Conservation (phyloP, 2,888 invertebrate species). For the Cheilosia impressa region DNA sequence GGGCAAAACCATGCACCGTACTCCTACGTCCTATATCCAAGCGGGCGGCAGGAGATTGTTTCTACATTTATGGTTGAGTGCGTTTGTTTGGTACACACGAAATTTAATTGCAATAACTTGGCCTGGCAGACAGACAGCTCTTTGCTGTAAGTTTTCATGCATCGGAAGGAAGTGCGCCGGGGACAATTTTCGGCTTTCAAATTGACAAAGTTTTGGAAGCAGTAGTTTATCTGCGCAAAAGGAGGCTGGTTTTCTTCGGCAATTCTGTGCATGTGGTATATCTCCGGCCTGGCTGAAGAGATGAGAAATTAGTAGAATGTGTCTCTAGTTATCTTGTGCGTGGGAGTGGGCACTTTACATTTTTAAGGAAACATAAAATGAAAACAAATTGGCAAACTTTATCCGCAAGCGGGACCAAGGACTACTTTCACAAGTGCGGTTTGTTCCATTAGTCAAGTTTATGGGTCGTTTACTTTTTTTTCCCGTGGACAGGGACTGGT, state of each 20-base stretch:
- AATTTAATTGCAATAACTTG: slow-evolving; percentile 63
- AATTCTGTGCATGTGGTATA: neutral
- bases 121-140: neutral
- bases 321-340: slow-evolving; percentile 1
- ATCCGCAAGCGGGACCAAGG: neutral
- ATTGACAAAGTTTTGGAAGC: slow-evolving; percentile 60
- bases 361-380: slow-evolving; percentile 33
- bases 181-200: slow-evolving; percentile 47
- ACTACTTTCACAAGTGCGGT: neutral
- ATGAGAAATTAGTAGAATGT: slow-evolving; percentile 8
- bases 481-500: no score
- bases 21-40: neutral
- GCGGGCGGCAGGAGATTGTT: slow-evolving; percentile 20
- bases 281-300: neutral
- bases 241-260: neutral
- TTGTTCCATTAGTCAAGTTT: neutral
- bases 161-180: slow-evolving; percentile 17
- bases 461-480: no score
- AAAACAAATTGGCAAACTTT: slow-evolving; percentile 48
- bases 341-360: slow-evolving; percentile 1
- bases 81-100: slow-evolving; percentile 15
- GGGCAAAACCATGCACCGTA: slow-evolving; percentile 1
- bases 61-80: slow-evolving; percentile 28
- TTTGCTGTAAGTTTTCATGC: slow-evolving; percentile 8
- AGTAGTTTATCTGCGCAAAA: slow-evolving; percentile 39